Conservation (phyloP, 1,140 invertebrate genomes). For the Augochlora pura region DNA sequence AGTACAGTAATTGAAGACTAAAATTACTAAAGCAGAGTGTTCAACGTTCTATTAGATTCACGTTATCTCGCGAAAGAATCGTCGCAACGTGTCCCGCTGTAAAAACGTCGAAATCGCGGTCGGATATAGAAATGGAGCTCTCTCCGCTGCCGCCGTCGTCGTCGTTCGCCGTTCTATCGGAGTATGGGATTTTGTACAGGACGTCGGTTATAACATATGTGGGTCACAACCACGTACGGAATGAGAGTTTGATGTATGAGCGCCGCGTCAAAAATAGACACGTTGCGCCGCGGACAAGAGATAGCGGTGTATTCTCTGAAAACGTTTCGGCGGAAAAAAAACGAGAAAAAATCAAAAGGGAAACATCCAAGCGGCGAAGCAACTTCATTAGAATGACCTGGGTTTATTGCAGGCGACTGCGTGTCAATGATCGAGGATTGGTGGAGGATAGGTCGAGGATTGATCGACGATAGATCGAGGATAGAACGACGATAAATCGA, state of each 20-base stretch:
- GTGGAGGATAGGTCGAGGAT: no score
- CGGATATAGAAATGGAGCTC: background rate
- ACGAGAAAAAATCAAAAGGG: no score
- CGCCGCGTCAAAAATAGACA: constrained; percentile 49
- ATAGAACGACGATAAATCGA: no score
- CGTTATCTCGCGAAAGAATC: background rate
- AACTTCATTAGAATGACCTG: background rate
- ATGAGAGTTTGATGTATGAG: constrained; percentile 39
- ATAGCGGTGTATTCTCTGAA: constrained; percentile 40
- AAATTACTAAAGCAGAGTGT: no score
- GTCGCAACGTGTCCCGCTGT: background rate
- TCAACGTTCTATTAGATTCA: background rate
- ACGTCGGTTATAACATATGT: constrained; percentile 49
- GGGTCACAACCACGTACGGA: constrained; percentile 42
- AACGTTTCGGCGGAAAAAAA: constrained; percentile 13
- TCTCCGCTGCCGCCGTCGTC: no score
- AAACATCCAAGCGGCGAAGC: background rate
- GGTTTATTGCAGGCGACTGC: no score
- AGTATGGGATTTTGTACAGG: constrained; percentile 52
- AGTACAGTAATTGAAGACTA: no score
- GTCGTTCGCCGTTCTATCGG: constrained; percentile 50
- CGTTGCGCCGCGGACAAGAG: constrained; percentile 24
- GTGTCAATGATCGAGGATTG: no score
- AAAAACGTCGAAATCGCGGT: constrained; percentile 13
- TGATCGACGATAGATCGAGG: no score